Percentiles rank a stretch among this genome's conserved stretches.
phyloP scores from a whole-genome alignment of 2,888 invertebrate genomes.

The Drosophila putrida region DNA sequence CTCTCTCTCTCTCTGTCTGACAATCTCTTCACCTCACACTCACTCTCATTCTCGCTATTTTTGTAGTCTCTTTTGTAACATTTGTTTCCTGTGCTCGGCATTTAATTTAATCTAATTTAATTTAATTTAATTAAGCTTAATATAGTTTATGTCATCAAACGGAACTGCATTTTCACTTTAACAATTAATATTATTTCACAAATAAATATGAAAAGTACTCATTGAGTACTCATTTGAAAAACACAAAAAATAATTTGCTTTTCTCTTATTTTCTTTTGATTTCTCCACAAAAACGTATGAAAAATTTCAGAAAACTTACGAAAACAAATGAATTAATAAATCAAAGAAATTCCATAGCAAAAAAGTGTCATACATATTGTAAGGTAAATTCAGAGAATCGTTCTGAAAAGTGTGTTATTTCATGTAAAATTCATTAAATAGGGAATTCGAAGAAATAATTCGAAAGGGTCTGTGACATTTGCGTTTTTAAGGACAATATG shows the following conservation, averaged over 20 bases:
- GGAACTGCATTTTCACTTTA: constrained; percentile 60
- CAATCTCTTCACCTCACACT: constrained; percentile 22
- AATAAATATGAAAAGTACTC: constrained; percentile 55
- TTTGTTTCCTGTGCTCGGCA: constrained; percentile 69
- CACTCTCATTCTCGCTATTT: constrained; percentile 28
- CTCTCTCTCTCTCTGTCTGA: constrained; percentile 29
- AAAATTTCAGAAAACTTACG: constrained; percentile 52
- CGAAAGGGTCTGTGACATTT: constrained; percentile 50
- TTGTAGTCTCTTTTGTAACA: constrained; percentile 71
- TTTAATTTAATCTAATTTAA: constrained; percentile 52
- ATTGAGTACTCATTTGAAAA: constrained; percentile 11
- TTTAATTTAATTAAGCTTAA: constrained; percentile 36
- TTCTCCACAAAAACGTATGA: constrained; percentile 61
- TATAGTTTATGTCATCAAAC: constrained; percentile 17
- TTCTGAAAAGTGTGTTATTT: not conserved
- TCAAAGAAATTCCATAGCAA: not conserved
- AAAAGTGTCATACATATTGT: not conserved
- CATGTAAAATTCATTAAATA: not conserved
- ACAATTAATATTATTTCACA: constrained; percentile 50
- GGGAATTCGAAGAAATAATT: not conserved
- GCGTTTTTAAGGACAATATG: constrained; percentile 67
- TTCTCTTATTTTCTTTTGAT: constrained; percentile 29
- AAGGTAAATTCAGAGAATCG: not conserved
- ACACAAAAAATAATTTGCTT: constrained; percentile 7
- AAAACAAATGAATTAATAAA: not conserved